Conservation (phyloP, 2,888 invertebrate genomes). For the Sympetrum striolatum region DNA sequence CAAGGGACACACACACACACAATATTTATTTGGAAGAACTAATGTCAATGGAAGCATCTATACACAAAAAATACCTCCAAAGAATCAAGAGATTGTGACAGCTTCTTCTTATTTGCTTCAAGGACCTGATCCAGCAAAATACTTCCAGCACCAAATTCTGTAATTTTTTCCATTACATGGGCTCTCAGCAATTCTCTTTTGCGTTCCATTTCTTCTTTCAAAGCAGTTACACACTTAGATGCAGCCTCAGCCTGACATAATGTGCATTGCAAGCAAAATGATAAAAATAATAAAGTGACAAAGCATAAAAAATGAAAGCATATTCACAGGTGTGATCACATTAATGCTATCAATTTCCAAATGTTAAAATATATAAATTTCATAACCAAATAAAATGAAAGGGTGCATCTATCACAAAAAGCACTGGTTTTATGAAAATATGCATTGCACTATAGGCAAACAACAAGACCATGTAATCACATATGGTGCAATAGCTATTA, state of each 20-base stretch:
- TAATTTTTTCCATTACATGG: constrained; percentile 10
- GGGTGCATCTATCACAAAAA: no score
- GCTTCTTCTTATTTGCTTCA: constrained; percentile 6
- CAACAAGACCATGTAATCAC: no score
- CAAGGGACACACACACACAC: no score
- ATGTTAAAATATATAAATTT: neutral
- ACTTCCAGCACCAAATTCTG: constrained; percentile 13
- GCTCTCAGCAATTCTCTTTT: constrained; percentile 59
- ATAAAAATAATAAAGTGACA: constrained; percentile 52
- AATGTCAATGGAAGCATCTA: neutral
- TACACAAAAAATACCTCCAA: neutral
- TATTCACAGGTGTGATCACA: constrained; percentile 53
- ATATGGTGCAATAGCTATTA: no score
- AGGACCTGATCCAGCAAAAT: constrained; percentile 12
- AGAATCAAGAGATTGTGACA: constrained; percentile 23
- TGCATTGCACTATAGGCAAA: no score
- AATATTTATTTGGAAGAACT: no score
- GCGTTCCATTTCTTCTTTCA: constrained; percentile 64
- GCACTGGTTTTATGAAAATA: no score
- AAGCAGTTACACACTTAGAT: constrained; percentile 67
- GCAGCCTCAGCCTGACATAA: constrained; percentile 70
- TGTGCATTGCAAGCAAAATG: constrained; percentile 53
- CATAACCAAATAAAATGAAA: neutral
- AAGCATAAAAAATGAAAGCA: constrained; percentile 56
- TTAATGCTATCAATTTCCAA: neutral